Conservation (phyloP, 92 coral and sea anemone genomes). For the Scolanthus callimorphus region DNA sequence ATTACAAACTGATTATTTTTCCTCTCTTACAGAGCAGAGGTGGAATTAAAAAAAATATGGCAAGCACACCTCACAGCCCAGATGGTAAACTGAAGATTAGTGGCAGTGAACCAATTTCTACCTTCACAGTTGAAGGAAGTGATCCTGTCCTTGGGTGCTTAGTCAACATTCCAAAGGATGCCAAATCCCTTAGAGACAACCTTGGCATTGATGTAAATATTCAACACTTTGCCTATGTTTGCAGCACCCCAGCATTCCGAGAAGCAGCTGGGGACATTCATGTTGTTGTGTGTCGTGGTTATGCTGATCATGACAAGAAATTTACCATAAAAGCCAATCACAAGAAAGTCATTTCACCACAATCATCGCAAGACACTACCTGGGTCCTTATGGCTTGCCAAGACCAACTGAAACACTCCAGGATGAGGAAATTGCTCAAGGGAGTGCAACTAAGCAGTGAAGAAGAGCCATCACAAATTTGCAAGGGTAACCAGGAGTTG, state of each 20-base stretch:
- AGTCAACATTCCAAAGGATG: conserved; percentile 30
- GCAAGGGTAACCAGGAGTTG: conserved; percentile 24
- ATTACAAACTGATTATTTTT: background rate
- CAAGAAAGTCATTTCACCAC: conserved; percentile 26
- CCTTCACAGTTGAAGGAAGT: conserved; percentile 15
- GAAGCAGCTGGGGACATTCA: conserved; percentile 13
- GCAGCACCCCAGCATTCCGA: conserved; percentile 22
- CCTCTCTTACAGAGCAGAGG: too few species aligned
- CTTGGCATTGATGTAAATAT: conserved; percentile 20
- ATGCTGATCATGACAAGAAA: conserved; percentile 27
- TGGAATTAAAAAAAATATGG: conserved; percentile 12
- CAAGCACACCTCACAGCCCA: conserved; percentile 23
- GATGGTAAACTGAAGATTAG: conserved; percentile 29
- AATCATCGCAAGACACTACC: conserved; percentile 17
- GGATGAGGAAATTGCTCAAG: conserved; percentile 33
- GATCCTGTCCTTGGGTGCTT: conserved; percentile 32
- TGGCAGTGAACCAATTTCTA: conserved; percentile 38
- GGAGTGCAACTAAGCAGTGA: conserved; percentile 10
- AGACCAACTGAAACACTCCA: conserved; percentile 26
- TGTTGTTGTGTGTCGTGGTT: conserved; percentile 30
- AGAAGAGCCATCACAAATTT: conserved; percentile 33
- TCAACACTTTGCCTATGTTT: conserved; percentile 34
- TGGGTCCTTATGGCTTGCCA: conserved; percentile 32
- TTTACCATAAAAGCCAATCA: conserved; percentile 24
- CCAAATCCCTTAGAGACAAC: conserved; percentile 14